A percentile compares a stretch with the other conserved stretches of the same genome.
These are phyloP conservation scores for Lepisosteus osseus DNA, from an alignment of 2,113 vertebrate genomes.

Conservation along the genomic window DNA sequence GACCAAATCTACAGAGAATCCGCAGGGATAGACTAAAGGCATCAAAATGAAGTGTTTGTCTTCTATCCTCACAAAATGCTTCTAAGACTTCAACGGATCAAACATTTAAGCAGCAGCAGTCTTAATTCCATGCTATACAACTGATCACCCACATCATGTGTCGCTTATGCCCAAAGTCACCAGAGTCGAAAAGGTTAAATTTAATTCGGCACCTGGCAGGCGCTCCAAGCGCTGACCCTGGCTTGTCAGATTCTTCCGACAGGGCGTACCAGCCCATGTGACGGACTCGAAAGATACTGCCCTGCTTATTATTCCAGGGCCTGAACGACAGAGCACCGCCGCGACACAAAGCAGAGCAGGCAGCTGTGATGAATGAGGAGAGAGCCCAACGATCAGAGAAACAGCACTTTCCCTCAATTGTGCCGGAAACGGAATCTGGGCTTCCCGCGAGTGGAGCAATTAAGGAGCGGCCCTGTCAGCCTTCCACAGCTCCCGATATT, in stretches of 20 bases:
- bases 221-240: conserved; percentile 2
- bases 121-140: no score
- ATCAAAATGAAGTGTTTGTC: no score
- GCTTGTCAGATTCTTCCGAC: not conserved
- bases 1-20: no score
- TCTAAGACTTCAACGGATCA: no score
- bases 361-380: conserved; percentile 28
- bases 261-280: conserved; percentile 10
- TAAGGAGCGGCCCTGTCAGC: not conserved
- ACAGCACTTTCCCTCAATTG: conserved; percentile 5
- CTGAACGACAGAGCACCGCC: not conserved
- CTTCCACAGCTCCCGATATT: not conserved
- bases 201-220: not conserved
- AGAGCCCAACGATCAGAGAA: conserved; percentile 26
- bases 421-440: conserved; percentile 2
- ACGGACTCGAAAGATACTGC: conserved; percentile 25
- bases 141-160: no score
- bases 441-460: not conserved
- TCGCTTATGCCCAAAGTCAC: no score
- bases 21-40: no score
- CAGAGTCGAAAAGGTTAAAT: no score
- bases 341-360: conserved; percentile 5
- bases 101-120: no score
- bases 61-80: no score
- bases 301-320: conserved; percentile 22